Conservation (phyloP, 1,140 invertebrate genomes). For the Papilio aristodemus region DNA sequence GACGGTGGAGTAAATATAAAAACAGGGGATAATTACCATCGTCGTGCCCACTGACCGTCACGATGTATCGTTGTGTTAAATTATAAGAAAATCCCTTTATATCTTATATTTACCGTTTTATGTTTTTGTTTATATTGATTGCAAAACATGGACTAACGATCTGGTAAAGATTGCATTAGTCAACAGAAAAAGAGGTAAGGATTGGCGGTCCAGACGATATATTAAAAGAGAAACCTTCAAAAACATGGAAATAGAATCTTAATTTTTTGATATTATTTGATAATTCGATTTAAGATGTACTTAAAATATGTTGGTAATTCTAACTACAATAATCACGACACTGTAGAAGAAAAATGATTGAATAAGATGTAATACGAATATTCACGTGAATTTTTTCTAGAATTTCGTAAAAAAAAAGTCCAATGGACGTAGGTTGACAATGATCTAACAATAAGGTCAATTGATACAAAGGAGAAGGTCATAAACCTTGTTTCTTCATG, state of each 20-base stretch:
- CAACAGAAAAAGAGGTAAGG: background rate
- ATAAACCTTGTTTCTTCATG: slow-evolving; percentile 4
- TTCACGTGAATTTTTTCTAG: too few species aligned
- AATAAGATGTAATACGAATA: too few species aligned
- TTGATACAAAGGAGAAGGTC: slow-evolving; percentile 15
- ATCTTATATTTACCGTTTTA: slow-evolving; percentile 15
- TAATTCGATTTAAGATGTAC: too few species aligned
- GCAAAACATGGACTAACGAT: background rate
- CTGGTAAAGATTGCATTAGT: background rate
- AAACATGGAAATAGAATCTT: too few species aligned
- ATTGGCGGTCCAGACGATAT: too few species aligned
- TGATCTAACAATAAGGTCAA: slow-evolving; percentile 1
- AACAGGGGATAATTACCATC: slow-evolving; percentile 69
- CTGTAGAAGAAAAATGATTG: too few species aligned
- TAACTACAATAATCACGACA: too few species aligned
- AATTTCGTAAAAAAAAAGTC: background rate
- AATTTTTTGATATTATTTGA: too few species aligned
- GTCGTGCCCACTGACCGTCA: slow-evolving; percentile 66
- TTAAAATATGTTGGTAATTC: too few species aligned
- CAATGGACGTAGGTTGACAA: background rate
- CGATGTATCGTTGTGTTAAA: slow-evolving; percentile 30
- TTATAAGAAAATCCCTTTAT: slow-evolving; percentile 34
- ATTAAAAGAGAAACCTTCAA: too few species aligned
- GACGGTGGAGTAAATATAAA: slow-evolving; percentile 64
- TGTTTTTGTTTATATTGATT: background rate